phyloP scores from a whole-genome alignment of 2,113 vertebrate species.

The Prietella phreatophila region DNA sequence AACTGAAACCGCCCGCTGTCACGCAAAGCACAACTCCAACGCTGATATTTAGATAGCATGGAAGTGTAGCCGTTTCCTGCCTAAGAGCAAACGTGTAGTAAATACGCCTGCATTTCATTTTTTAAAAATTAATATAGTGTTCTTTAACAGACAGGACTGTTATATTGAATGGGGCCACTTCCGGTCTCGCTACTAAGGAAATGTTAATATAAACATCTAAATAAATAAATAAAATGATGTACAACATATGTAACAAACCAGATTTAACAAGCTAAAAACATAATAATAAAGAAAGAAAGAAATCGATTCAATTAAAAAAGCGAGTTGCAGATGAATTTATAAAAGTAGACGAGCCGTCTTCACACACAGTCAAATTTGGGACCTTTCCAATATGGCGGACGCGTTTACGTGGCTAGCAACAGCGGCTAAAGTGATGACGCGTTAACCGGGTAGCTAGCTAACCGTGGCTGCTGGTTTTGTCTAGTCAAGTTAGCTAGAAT shows the following conservation, averaged over 20 bases:
- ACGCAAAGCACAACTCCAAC: too few relatives aligned
- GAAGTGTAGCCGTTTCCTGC: background rate
- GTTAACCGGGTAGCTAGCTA: background rate
- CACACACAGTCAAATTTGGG: background rate
- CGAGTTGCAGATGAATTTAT: background rate
- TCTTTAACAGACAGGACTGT: background rate
- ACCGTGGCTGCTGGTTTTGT: background rate
- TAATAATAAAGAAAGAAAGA: too few relatives aligned
- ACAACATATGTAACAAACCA: background rate
- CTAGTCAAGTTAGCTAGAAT: background rate
- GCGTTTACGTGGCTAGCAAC: background rate
- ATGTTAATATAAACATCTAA: background rate
- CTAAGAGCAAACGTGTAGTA: background rate
- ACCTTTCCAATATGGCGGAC: conserved; percentile 9
- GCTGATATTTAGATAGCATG: background rate
- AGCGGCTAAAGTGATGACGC: background rate
- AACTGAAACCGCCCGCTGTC: background rate
- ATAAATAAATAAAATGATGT: background rate
- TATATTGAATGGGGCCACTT: background rate
- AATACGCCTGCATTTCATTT: background rate
- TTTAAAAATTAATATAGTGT: background rate
- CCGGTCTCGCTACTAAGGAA: background rate
- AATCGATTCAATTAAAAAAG: background rate
- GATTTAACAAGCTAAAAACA: background rate
- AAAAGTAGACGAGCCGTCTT: background rate